Percentiles rank a stretch among this genome's conserved stretches.
phyloP scores from a whole-genome alignment of 2,888 invertebrate genomes.

The Epinotia demarniana region DNA sequence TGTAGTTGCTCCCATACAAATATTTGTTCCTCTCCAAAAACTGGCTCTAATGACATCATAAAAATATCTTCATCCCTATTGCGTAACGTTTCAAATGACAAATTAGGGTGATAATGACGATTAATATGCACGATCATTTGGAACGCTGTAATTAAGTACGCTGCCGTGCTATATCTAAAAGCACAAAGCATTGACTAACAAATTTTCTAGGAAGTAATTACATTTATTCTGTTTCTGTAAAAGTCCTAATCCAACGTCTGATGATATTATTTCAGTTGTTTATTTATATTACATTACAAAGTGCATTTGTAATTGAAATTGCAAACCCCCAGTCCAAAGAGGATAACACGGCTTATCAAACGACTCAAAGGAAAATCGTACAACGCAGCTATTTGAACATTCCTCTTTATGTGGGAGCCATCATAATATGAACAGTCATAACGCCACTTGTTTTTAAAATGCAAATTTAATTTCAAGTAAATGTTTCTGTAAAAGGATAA shows the following conservation, averaged over 20 bases:
- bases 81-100: too few species aligned
- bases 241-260: background rate
- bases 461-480: conserved; percentile 43
- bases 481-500: conserved; percentile 37
- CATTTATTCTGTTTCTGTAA: background rate
- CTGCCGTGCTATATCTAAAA: too few species aligned
- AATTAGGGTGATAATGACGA: too few species aligned
- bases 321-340: conserved; percentile 9
- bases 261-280: background rate
- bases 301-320: conserved; percentile 19
- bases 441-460: conserved; percentile 49
- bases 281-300: conserved; percentile 19
- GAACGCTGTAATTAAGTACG: too few species aligned
- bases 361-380: conserved; percentile 63
- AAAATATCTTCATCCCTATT: too few species aligned
- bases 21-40: too few species aligned
- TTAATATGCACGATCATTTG: too few species aligned
- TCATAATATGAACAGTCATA: conserved; percentile 42
- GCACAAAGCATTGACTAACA: too few species aligned
- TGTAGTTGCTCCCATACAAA: too few species aligned
- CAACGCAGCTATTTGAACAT: conserved; percentile 53
- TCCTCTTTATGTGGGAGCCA: conserved; percentile 58
- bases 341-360: conserved; percentile 61
- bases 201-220: too few species aligned
- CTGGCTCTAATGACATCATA: too few species aligned